Evolutionary conservation across 2,797 vertebrate species (phyloP).

Genomic region (Sorex maritimensis): DNA sequence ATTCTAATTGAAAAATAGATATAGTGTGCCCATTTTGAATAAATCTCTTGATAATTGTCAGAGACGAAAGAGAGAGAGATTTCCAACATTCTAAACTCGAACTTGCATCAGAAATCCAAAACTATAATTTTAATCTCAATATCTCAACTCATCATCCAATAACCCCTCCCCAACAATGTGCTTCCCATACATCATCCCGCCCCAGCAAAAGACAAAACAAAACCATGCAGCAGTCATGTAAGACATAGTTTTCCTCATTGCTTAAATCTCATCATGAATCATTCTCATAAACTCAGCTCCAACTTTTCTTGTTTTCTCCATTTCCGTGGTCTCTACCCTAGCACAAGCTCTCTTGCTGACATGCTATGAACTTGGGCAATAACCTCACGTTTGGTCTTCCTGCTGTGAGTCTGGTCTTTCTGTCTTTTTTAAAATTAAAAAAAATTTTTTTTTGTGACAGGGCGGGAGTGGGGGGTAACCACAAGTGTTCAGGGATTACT

Average conservation of each 20-base stretch:
- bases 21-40: conserved; percentile 5
- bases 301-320: background rate
- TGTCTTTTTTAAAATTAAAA: background rate
- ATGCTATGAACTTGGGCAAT: background rate
- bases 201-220: too few relatives aligned
- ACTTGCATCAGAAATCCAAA: background rate
- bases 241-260: background rate
- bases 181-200: too few relatives aligned
- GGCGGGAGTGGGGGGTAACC: too few relatives aligned
- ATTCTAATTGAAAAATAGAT: conserved; percentile 21
- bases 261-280: background rate
- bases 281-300: background rate
- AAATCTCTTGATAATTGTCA: background rate
- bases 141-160: background rate
- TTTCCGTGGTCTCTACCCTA: background rate
- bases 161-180: background rate
- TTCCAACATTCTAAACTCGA: background rate
- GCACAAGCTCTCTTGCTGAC: background rate
- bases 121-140: background rate
- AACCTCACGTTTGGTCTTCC: background rate
- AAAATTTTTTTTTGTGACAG: too few relatives aligned
- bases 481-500: too few relatives aligned
- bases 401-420: background rate
- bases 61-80: background rate
- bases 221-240: too few relatives aligned